phyloP scores from a whole-genome alignment of 1,140 invertebrate species.

The Potamilus streckersoni region DNA sequence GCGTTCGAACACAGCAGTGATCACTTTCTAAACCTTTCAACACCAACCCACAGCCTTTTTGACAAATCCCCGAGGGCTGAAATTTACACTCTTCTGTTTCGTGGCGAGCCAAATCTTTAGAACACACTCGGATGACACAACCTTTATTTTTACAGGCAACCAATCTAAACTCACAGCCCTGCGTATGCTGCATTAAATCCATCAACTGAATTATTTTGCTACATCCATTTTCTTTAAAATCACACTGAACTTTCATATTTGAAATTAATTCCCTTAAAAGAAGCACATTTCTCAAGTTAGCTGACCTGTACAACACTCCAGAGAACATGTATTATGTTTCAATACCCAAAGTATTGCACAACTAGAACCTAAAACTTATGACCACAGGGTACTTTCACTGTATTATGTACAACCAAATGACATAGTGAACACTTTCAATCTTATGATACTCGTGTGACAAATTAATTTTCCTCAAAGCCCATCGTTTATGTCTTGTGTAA shows the following conservation, averaged over 20 bases:
- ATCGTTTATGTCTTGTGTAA: slow-evolving; percentile 24
- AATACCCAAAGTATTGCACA: slow-evolving; percentile 53
- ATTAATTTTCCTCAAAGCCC: slow-evolving; percentile 50
- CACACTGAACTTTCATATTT: slow-evolving; percentile 47
- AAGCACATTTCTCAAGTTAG: slow-evolving; percentile 45
- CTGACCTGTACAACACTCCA: slow-evolving; percentile 37
- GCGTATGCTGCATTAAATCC: slow-evolving; percentile 39
- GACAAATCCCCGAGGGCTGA: slow-evolving; percentile 42
- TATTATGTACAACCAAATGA: slow-evolving; percentile 46
- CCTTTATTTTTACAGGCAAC: slow-evolving; percentile 39
- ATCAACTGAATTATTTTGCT: slow-evolving; percentile 31
- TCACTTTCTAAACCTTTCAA: slow-evolving; percentile 19
- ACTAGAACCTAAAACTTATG: slow-evolving; percentile 52
- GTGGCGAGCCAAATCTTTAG: slow-evolving; percentile 28
- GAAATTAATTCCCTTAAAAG: slow-evolving; percentile 41
- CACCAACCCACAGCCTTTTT: slow-evolving; percentile 45
- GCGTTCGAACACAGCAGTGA: slow-evolving; percentile 38
- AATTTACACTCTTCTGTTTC: slow-evolving; percentile 37
- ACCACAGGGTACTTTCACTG: slow-evolving; percentile 41
- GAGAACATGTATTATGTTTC: slow-evolving; percentile 41
- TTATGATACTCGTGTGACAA: slow-evolving; percentile 43
- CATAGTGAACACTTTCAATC: slow-evolving; percentile 50
- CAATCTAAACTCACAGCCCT: slow-evolving; percentile 35
- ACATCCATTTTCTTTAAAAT: slow-evolving; percentile 42
- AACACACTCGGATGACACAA: slow-evolving; percentile 23